Conservation (phyloP, 2,888 invertebrate species). For the Aporophyla nigra region DNA sequence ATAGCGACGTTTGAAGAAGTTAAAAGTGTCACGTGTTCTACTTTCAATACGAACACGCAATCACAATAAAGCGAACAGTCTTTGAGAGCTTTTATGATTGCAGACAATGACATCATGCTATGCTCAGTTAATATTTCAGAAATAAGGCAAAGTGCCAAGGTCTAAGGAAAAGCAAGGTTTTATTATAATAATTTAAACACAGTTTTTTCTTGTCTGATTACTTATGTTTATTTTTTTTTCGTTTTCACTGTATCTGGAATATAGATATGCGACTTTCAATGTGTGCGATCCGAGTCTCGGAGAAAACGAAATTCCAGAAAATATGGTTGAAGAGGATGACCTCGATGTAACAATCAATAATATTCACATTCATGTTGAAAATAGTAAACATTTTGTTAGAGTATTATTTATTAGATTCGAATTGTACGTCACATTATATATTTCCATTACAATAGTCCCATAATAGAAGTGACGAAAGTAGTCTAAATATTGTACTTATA, state of each 20-base stretch:
- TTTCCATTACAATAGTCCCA: neutral
- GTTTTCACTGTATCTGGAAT: slow-evolving; percentile 4
- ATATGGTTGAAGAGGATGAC: slow-evolving; percentile 28
- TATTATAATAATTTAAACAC: slow-evolving; percentile 4
- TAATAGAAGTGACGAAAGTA: slow-evolving; percentile 11
- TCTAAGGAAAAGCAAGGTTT: slow-evolving; percentile 1
- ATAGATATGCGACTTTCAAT: slow-evolving; percentile 48
- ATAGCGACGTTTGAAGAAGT: neutral
- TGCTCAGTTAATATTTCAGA: slow-evolving; percentile 19
- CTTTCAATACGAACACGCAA: slow-evolving; percentile 7
- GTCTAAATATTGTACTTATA: neutral
- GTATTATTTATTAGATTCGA: neutral
- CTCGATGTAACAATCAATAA: slow-evolving; percentile 32
- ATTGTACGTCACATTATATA: neutral
- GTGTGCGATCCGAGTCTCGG: slow-evolving; percentile 25
- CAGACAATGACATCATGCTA: slow-evolving; percentile 21
- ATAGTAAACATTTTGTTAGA: slow-evolving; percentile 2
- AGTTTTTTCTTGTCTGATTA: neutral
- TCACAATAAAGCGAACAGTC: slow-evolving; percentile 6
- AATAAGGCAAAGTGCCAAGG: slow-evolving; percentile 37
- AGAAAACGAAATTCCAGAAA: slow-evolving; percentile 34
- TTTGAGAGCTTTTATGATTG: slow-evolving; percentile 26
- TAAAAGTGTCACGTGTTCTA: slow-evolving; percentile 7
- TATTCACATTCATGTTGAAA: slow-evolving; percentile 14
- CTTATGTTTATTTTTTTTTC: slow-evolving; percentile 5